Base-by-base conservation (phyloP, 2,113 vertebrate species). In the Labeo catla region DNA sequence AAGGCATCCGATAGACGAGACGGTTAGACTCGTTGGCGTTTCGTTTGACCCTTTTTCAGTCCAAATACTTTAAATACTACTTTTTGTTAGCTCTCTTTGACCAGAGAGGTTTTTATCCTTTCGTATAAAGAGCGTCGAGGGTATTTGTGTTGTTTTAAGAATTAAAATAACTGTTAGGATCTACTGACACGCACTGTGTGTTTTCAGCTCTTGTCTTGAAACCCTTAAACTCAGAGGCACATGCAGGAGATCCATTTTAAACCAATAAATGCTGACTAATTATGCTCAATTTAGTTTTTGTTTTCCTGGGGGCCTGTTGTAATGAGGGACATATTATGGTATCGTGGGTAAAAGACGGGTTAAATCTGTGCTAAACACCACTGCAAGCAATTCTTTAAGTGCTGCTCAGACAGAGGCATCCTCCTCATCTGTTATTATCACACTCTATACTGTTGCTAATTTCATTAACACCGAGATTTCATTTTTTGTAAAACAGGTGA, bases 401-500 rank as follows among this genome's bases (percentile, higher is more conserved):
- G 70, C 70, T 73, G 70, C 70, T 73, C 70, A 23, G 77, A 61
- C 61, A 50, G 57, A 47, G n/a, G 39, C 39, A 16, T 82, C 80
- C 45, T 68, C 45, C 23, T 82, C 45, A 50, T 34, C 9, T 50
- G 23, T 49, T 76, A 1, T 15, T n/a, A 52, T 76, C 74, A 50
- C 74, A 34, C 47, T 89, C 91, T 94, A 87, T 93, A 91, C 89
- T 94, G 91, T 95, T 91, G 92, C 94, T 94, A 92, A 94, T 91
- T 94, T 94, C 93, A 94, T 95, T 95, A 94, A 96, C 94, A 93
- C 91, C 92, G 92, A 94, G 3, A 52, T 28, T 77, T 93, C 90
- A 88, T 93, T 94, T 94, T 95, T 95, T 95, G 95, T 96, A 93
- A 95, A 95, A 93, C 87, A 90, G 93, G 94, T 93, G 93, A 92